Base-by-base conservation (phyloP, 2,888 invertebrate species). In the Diogma glabrata region DNA sequence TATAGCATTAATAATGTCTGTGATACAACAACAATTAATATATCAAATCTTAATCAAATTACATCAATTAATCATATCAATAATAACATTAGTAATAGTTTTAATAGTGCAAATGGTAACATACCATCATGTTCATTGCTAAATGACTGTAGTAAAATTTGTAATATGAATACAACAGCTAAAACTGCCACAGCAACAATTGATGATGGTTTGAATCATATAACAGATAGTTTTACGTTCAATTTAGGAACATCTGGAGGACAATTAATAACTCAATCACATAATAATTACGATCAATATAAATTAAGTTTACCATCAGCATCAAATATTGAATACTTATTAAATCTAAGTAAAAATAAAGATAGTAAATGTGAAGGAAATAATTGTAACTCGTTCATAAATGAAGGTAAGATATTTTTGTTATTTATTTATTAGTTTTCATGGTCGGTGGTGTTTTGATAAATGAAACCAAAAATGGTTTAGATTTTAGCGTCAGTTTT, bases 271-370 rank as follows among this genome's bases (percentile, higher is more conserved):
- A 43, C 20, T 22, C 43, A 43, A 43, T 43, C 43, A 43, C 20
- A 26, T 47, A 47, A 47, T 47, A 47, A 47, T 47, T 24, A 47
- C 19, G 17, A 47, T 47, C 17, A 26, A 16, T 19, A 47, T 28
- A 47, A 47, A 26, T 28, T 26, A 17, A 26, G 19, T 28, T 47
- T 20, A 43, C 20, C 43, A 20, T 1, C 6, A 16, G 16, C 46
- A 16, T 10, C 26, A 10, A 38, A 10, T 3, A 38, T 16, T n/a
- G 23, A 43, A 43, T 43, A 43, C 23, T 43, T 43, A 43, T 43
- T 43, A 43, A 43, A 43, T 43, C 23, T 43, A 43, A 43, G 43
- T 43, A 43, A 43, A n/a, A n/a, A n/a, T n/a, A n/a, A n/a, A n/a
- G n/a, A n/a, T n/a, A n/a, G n/a, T n/a, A n/a, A n/a, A n/a, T n/a